Evolutionary conservation across 1,140 invertebrate species (phyloP).

Genomic region (Brachionus rotundiformis): DNA sequence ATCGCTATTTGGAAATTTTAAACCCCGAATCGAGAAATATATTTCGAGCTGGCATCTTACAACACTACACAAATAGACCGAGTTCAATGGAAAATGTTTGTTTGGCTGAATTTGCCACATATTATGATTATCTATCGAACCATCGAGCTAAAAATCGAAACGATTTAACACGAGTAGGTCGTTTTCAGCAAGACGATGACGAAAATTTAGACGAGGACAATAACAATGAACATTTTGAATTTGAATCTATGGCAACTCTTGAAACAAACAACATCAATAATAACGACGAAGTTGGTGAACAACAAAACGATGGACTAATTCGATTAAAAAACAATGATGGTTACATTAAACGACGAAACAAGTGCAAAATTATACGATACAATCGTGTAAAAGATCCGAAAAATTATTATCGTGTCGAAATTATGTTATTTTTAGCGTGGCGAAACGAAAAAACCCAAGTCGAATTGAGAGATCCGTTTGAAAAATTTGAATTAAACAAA

Average conservation of each 20-base stretch:
- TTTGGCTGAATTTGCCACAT: neutral
- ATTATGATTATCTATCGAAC: slow-evolving; percentile 4
- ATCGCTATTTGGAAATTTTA: too few species aligned
- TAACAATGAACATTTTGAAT: neutral
- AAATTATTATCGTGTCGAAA: slow-evolving; percentile 15
- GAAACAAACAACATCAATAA: too few species aligned
- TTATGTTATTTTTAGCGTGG: neutral
- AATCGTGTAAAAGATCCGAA: neutral
- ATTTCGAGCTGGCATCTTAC: too few species aligned
- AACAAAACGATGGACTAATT: neutral
- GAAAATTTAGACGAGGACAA: neutral
- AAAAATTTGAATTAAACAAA: neutral
- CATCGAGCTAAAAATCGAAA: neutral
- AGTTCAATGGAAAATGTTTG: too few species aligned
- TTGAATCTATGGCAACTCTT: too few species aligned
- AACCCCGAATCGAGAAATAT: too few species aligned
- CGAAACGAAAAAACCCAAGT: neutral
- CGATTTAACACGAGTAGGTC: neutral
- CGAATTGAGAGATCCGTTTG: neutral
- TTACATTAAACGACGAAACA: neutral
- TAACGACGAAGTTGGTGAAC: too few species aligned
- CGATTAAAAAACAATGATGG: neutral
- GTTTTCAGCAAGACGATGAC: neutral
- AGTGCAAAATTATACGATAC: too few species aligned
- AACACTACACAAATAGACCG: too few species aligned